Base-by-base conservation (phyloP, 2,797 vertebrate species). In the Amazona finschi region DNA sequence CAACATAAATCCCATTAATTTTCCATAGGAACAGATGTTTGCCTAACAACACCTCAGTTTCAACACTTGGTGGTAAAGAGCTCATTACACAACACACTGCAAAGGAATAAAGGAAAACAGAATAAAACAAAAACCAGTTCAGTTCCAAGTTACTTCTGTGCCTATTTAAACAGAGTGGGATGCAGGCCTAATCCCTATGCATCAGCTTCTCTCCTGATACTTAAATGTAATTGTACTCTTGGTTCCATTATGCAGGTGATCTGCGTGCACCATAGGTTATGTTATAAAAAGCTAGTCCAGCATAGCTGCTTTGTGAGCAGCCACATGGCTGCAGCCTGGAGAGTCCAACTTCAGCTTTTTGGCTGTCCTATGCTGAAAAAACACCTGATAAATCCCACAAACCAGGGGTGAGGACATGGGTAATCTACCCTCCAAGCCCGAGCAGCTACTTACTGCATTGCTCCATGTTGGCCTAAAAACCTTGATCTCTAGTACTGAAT, bases 11-110 rank as follows among this genome's bases (percentile, higher is more conserved):
- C 43, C 65, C 28, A 58, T 86, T 81, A 84, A 70, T 94, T 88
- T 91, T 94, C 87, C 50, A 55, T 24, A 75, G 49, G 62, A 91
- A 88, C 72, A 94, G 85, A 75, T 78, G 50, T 88, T 93, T 84
- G 43, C 50, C 31, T 84, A 87, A 83, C 46, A 58, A 11, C 72
- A 88, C 53, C 75, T 94, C 70, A 31, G 53, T 89, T 76, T 71
- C 67, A 92, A 39, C 52, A 17, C 31, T 77, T 10, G 4, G 57
- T 85, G 28, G 17, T 22, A 49, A 24, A 92, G 73, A 76, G 57
- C 0, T 1, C 4, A 1, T 77, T 52, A 72, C 76, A 50, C 5
- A 78, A 62, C 78, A 73, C 7, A n/a, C 65, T 82, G 65, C 64
- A 60, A 53, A 87, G 75, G 41, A 79, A 75, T 44, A 43, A 88